Conservation (phyloP, 2,888 invertebrate genomes). For the Pyrrhosoma nymphula region DNA sequence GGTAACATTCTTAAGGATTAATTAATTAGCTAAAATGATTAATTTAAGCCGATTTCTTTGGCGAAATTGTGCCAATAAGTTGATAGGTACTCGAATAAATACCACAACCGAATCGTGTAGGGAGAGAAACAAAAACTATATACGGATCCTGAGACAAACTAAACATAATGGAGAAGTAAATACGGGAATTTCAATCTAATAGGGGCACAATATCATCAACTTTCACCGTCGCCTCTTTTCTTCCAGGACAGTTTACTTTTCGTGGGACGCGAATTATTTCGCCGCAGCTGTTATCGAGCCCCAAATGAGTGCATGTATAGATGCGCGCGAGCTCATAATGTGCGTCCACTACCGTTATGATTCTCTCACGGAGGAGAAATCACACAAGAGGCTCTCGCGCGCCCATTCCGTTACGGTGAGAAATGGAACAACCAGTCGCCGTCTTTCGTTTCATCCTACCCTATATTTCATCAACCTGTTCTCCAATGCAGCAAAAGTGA, state of each 20-base stretch:
- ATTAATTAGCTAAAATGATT: too few species aligned
- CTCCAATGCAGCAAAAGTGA: constrained; percentile 2
- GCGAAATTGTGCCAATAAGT: too few species aligned
- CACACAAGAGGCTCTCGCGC: constrained; percentile 45
- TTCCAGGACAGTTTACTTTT: constrained; percentile 26
- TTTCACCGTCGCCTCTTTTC: constrained; percentile 36
- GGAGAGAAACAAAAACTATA: too few species aligned
- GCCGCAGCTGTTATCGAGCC: neutral
- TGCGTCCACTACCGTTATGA: constrained; percentile 48
- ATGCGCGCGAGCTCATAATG: constrained; percentile 37
- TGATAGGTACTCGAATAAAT: too few species aligned
- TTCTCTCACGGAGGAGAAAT: constrained; percentile 52
- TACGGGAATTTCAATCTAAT: neutral
- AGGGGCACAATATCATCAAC: neutral
- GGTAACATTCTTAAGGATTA: too few species aligned
- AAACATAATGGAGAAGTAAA: neutral
- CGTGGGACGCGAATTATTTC: constrained; percentile 45
- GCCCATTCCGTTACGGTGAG: constrained; percentile 62
- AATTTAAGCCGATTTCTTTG: too few species aligned
- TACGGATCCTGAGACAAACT: too few species aligned
- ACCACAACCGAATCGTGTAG: too few species aligned
- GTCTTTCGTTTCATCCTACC: constrained; percentile 26
- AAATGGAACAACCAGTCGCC: constrained; percentile 46
- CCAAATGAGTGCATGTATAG: neutral
- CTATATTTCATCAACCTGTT: constrained; percentile 39